Evolutionary conservation across 2,888 invertebrate species (phyloP), one percentile per base, ranked within the genome.

Genomic region (Diogma glabrata): DNA sequence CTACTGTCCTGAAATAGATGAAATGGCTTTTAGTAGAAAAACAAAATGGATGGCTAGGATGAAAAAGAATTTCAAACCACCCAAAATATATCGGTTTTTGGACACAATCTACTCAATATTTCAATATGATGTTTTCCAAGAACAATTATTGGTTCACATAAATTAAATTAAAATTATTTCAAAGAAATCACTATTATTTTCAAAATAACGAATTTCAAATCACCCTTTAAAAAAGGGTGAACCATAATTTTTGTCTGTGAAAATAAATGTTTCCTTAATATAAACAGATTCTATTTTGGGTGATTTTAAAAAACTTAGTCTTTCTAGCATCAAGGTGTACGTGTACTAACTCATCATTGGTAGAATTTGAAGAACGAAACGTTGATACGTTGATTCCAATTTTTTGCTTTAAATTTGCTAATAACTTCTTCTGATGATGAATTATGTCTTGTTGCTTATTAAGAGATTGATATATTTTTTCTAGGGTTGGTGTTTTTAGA

Each of bases 401-500:
- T 50, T 61, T 65, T 0, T 60, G 43, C 52, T 67, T 69, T 2
- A 69, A 62, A 28, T 58, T 70, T 51, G 71, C 72, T 26, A 74
- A 65, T 53, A 62, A 74, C 46, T 63, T 77, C 66, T 73, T 77
- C 62, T 80, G 83, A 51, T 73, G 76, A 54, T 70, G 71, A 20
- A 82, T 71, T 53, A 82, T 78, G 56, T 84, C 84, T 57, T 81
- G 82, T 55, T 89, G 83, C 53, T 78, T 79, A 23, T 84, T 80
- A 61, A 91, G 71, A 0, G 85, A 82, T 60, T 87, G 85, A 68
- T 88, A 91, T 8, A 89, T 78, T 24, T 81, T 78, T 60, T 89
- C 87, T 58, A 87, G 69, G 24, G 80, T 79, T 0, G 88, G 87
- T 19, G 22, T 48, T 43, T 43, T 43, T 23, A 43, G 20, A 2